Evolutionary conservation across 2,888 invertebrate genomes (phyloP), one percentile per base, ranked within the genome.

Genomic region (Noctua pronuba): DNA sequence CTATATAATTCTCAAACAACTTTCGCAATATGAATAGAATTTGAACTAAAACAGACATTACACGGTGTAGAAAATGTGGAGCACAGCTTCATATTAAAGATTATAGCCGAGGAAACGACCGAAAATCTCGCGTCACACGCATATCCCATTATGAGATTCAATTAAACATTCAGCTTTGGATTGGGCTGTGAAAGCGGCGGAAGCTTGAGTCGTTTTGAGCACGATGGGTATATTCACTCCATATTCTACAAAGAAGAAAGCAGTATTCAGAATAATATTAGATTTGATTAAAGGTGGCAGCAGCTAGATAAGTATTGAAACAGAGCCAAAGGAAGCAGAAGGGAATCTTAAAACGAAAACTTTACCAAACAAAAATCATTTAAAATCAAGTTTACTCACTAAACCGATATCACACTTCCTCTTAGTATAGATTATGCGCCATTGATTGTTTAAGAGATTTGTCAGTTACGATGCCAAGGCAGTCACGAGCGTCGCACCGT

Each of bases 101-200:
- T 88, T 86, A 88, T 82, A 70, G 76, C 77, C 66, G 76, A 82
- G 81, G 72, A 84, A 85, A 88, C 85, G 84, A 85, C 69, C 78
- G 83, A 84, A 86, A 85, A 79, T 82, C 80, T 85, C 73, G 73
- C 88, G 78, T 85, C 86, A 86, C 86, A 86, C 83, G 85, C 86
- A 88, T 88, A 87, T 91, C 84, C 91, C 90, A 88, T 92, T 90
- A 90, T 90, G 90, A 81, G 91, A 93, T 94, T 93, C 91, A 93
- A 93, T 94, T 93, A 94, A 91, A 92, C 88, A 91, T 92, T 91
- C 89, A 87, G 85, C 89, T 89, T 89, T 58, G 77, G 58, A 86
- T 79, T 77, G 82, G 88, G 82, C 86, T 80, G 84, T 85, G 86
- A 84, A 80, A 75, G 41, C 73, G 75, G 88, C 83, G 80, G 72